phyloP scores from a whole-genome alignment of 2,888 invertebrate species.

The Pristionchus arcanus region DNA sequence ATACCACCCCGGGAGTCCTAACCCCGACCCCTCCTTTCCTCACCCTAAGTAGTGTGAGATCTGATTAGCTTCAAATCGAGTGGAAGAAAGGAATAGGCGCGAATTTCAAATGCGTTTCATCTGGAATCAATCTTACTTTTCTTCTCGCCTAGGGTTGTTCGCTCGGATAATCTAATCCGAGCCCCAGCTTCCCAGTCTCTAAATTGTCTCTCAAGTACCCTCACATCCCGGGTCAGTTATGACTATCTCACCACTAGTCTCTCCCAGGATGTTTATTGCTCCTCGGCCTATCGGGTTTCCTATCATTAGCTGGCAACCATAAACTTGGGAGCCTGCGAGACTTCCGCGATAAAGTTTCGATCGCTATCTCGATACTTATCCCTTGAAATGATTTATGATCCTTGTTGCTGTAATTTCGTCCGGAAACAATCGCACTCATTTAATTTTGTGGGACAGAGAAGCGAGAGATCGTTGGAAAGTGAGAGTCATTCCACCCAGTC shows the following conservation, averaged over 20 bases:
- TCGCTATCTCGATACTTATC: background rate
- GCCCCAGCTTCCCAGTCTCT: background rate
- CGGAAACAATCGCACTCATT: background rate
- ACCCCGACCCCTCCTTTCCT: background rate
- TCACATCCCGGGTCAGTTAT: conserved; percentile 9
- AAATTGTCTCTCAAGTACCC: background rate
- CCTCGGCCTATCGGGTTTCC: background rate
- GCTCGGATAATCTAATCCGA: background rate
- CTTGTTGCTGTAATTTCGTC: background rate
- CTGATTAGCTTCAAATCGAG: conserved; percentile 39
- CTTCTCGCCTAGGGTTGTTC: background rate
- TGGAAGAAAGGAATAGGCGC: background rate
- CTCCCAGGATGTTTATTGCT: background rate
- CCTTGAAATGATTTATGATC: background rate
- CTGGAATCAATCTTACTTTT: background rate
- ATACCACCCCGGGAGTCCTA: conserved; percentile 10
- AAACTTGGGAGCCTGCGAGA: background rate
- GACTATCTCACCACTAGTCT: background rate
- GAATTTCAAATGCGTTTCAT: conserved; percentile 13
- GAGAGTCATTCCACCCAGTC: too few relatives aligned
- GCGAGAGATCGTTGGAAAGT: background rate
- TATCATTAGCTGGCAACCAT: conserved; percentile 1
- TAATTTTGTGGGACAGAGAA: background rate
- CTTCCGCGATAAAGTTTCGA: background rate
- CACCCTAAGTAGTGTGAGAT: conserved; percentile 39